phyloP scores from a whole-genome alignment of 2,797 vertebrate species.

The Phrynocephalus forsythii region DNA sequence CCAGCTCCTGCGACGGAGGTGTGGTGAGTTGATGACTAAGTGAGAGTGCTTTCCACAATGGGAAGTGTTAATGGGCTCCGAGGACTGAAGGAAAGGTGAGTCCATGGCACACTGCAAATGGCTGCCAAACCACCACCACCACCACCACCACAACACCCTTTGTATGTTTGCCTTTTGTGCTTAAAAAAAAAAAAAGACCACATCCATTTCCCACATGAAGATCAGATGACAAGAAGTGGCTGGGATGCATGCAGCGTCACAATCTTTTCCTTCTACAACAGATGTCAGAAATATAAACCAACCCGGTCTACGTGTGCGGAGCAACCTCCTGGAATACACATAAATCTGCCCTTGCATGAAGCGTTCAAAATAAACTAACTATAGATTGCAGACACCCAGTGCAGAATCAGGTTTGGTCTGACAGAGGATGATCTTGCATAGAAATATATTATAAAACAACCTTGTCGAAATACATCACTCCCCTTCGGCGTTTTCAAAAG shows the following conservation, averaged over 20 bases:
- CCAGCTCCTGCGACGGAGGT: neutral
- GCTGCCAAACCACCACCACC: neutral
- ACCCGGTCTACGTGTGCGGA: neutral
- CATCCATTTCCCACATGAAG: too few species aligned
- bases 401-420: constrained; percentile 11
- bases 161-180: neutral
- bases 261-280: constrained; percentile 6
- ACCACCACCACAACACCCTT: too few species aligned
- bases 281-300: constrained; percentile 7
- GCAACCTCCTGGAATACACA: rapidly evolving
- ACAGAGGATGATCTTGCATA: rapidly evolving
- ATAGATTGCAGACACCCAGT: constrained; percentile 3
- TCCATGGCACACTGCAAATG: neutral
- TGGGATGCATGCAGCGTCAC: neutral
- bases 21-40: constrained; percentile 26
- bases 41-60: constrained; percentile 19
- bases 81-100: constrained; percentile 14
- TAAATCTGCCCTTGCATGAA: neutral
- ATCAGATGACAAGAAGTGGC: neutral
- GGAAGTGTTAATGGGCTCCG: constrained; percentile 19
- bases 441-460: neutral
- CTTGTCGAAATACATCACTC: neutral
- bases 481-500: constrained; percentile 10
- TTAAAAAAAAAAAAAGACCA: neutral
- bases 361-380: constrained; percentile 7